phyloP scores from a whole-genome alignment of 2,888 invertebrate species.

The Lingula anatina region DNA sequence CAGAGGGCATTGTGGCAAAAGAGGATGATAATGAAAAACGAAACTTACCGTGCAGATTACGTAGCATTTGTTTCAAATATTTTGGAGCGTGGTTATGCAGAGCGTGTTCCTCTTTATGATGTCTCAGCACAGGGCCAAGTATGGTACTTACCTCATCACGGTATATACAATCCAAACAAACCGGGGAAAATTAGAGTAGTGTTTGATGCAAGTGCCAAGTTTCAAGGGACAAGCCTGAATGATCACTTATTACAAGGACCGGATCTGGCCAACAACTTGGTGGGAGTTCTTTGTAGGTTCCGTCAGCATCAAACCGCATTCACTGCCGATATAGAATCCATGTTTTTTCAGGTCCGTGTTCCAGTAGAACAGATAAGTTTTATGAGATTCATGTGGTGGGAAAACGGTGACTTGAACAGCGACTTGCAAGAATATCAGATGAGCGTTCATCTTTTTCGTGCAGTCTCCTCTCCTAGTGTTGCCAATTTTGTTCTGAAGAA shows the following conservation, averaged over 20 bases:
- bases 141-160: slow-evolving; percentile 13
- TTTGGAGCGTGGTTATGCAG: slow-evolving; percentile 5
- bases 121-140: neutral
- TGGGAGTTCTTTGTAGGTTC: slow-evolving; percentile 9
- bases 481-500: slow-evolving; percentile 9
- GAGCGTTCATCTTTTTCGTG: slow-evolving; percentile 11
- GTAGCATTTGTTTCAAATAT: slow-evolving; percentile 4
- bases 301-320: slow-evolving; percentile 3
- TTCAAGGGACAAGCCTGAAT: slow-evolving; percentile 7
- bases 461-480: slow-evolving; percentile 4
- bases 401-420: neutral
- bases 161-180: slow-evolving; percentile 11
- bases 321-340: slow-evolving; percentile 7
- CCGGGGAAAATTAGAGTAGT: slow-evolving; percentile 10
- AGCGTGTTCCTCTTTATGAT: neutral
- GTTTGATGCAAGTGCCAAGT: slow-evolving; percentile 9
- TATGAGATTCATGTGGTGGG: slow-evolving; percentile 11
- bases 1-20: neutral
- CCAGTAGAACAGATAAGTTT: slow-evolving; percentile 5
- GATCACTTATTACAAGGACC: slow-evolving; percentile 8
- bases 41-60: slow-evolving; percentile 2
- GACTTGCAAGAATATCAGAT: slow-evolving; percentile 5
- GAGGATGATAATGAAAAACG: slow-evolving; percentile 2
- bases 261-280: slow-evolving; percentile 9
- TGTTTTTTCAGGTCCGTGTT: slow-evolving; percentile 10